Evolutionary conservation across 1,140 invertebrate species (phyloP).

Genomic region (Eueides isabella): DNA sequence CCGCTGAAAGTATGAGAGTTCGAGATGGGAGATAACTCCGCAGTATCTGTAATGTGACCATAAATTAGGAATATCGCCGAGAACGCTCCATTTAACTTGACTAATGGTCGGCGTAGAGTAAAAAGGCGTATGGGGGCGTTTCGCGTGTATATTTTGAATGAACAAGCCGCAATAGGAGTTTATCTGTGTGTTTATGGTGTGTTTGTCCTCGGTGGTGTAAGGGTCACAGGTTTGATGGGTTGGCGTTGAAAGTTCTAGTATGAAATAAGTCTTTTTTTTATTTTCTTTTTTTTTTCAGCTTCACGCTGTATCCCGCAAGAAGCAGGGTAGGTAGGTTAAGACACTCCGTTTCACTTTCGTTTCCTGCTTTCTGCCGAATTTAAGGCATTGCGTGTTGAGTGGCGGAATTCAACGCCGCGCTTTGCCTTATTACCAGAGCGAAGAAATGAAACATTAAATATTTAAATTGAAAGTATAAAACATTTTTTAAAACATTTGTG

Average conservation of each 20-base stretch:
- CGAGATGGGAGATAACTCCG: conserved; percentile 40
- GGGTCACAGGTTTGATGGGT: neutral
- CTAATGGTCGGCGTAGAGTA: conserved; percentile 45
- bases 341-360: no score
- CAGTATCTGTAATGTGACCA: conserved; percentile 42
- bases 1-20: conserved; percentile 37
- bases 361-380: no score
- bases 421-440: no score
- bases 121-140: conserved; percentile 25
- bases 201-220: neutral
- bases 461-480: no score
- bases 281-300: no score
- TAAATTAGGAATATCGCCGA: conserved; percentile 59
- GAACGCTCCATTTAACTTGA: conserved; percentile 56
- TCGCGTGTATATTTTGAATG: conserved; percentile 10
- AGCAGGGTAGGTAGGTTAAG: no score
- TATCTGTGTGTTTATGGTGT: neutral
- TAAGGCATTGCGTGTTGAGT: no score
- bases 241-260: neutral
- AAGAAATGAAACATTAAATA: no score
- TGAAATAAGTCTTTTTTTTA: no score
- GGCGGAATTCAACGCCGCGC: no score
- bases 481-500: no score
- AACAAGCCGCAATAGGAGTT: neutral
- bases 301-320: no score